phyloP scores from a whole-genome alignment of 2,888 invertebrate genomes.

The Protophormia terraenovae region DNA sequence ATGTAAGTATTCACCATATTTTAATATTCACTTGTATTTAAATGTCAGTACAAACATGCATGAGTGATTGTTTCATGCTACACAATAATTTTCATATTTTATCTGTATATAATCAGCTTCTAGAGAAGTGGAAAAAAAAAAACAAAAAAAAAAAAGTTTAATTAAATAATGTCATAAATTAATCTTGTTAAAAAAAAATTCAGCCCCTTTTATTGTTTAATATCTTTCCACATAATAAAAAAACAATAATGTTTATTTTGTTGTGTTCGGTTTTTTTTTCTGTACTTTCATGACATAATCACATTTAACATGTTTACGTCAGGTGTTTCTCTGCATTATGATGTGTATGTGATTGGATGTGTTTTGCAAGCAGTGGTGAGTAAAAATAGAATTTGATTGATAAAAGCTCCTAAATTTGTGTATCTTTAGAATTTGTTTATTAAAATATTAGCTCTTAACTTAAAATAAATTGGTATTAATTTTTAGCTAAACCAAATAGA shows the following conservation, averaged over 20 bases:
- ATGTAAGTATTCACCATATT: neutral
- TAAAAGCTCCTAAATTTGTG: neutral
- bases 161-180: constrained; percentile 65
- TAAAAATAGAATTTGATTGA: neutral
- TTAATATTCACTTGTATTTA: constrained; percentile 19
- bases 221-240: constrained; percentile 20
- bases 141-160: constrained; percentile 9
- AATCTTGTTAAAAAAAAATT: constrained; percentile 51
- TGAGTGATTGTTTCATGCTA: constrained; percentile 36
- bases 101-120: constrained; percentile 32
- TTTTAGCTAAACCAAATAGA: too few relatives aligned
- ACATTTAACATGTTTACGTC: constrained; percentile 53
- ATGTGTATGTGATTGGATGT: neutral
- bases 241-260: constrained; percentile 1
- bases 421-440: too few relatives aligned
- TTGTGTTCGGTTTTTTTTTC: neutral
- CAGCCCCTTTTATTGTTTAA: constrained; percentile 29
- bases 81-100: constrained; percentile 37
- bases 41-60: constrained; percentile 20
- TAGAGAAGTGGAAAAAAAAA: neutral
- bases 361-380: neutral
- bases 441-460: too few relatives aligned
- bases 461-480: too few relatives aligned
- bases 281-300: constrained; percentile 51
- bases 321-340: constrained; percentile 18